Conservation (phyloP, 2,113 vertebrate genomes). For the Riparia riparia region DNA sequence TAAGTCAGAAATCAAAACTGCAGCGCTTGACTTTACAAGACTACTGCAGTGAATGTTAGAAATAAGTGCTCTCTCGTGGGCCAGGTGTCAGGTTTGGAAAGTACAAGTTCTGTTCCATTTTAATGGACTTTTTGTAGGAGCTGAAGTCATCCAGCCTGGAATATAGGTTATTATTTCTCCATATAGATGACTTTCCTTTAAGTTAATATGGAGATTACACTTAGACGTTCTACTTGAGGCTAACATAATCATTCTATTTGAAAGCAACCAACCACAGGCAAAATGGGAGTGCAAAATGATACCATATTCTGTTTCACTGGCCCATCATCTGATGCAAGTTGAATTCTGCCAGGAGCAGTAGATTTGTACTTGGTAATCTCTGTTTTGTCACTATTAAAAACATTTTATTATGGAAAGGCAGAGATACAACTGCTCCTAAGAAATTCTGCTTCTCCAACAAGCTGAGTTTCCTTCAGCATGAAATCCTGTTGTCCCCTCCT, state of each 20-base stretch:
- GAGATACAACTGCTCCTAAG: background rate
- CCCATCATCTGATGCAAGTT: background rate
- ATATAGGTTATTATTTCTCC: constrained; percentile 5
- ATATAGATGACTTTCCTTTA: background rate
- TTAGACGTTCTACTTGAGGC: background rate
- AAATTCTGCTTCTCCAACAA: background rate
- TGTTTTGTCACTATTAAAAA: constrained; percentile 16
- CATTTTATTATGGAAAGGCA: background rate
- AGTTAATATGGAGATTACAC: background rate
- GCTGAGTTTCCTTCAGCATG: background rate
- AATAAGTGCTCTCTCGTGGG: background rate
- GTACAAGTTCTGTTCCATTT: background rate
- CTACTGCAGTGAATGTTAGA: background rate
- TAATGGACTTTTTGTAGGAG: background rate
- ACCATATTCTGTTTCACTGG: background rate
- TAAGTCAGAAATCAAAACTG: background rate
- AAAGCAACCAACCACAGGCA: background rate
- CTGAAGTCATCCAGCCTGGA: background rate
- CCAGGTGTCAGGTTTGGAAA: background rate
- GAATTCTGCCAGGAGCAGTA: constrained; percentile 20
- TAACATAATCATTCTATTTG: background rate
- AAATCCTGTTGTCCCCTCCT: background rate
- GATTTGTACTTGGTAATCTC: background rate
- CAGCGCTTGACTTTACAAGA: background rate
- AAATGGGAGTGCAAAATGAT: background rate